Evolutionary conservation across 1,140 invertebrate genomes (phyloP).

Genomic region (Portunus trituberculatus): DNA sequence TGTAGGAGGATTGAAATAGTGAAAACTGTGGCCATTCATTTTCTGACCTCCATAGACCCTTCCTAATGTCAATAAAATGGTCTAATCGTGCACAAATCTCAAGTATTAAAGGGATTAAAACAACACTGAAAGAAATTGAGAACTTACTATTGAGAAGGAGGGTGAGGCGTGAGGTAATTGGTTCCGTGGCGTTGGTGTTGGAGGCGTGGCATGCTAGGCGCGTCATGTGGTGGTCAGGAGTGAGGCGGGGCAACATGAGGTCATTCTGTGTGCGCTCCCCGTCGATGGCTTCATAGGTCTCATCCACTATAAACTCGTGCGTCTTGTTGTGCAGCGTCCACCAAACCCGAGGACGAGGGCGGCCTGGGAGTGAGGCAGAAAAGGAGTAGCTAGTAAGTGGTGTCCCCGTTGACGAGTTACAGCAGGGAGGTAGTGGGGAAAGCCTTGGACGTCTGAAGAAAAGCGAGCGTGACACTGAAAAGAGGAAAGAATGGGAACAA

Average conservation of each 20-base stretch:
- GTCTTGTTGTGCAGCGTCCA: constrained; percentile 61
- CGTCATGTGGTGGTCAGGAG: constrained; percentile 34
- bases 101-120: background rate
- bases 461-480: background rate
- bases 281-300: constrained; percentile 48
- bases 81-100: too few relatives aligned
- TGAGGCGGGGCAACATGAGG: constrained; percentile 61
- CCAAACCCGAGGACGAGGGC: constrained; percentile 62
- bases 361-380: constrained; percentile 14
- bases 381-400: background rate
- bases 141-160: constrained; percentile 63
- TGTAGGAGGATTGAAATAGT: too few relatives aligned
- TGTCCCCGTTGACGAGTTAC: background rate
- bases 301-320: constrained; percentile 56
- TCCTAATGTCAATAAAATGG: too few relatives aligned
- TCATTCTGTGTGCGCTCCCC: constrained; percentile 53
- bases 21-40: too few relatives aligned
- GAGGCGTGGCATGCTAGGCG: constrained; percentile 53
- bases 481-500: background rate
- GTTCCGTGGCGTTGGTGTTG: constrained; percentile 45
- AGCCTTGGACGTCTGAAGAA: background rate
- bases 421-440: background rate
- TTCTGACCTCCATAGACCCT: too few relatives aligned
- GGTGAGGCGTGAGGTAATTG: constrained; percentile 19
- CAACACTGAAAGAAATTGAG: background rate